phyloP scores from a whole-genome alignment of 35 echinoderm and acorn worm genomes.

The Holothuria glaberrima region DNA sequence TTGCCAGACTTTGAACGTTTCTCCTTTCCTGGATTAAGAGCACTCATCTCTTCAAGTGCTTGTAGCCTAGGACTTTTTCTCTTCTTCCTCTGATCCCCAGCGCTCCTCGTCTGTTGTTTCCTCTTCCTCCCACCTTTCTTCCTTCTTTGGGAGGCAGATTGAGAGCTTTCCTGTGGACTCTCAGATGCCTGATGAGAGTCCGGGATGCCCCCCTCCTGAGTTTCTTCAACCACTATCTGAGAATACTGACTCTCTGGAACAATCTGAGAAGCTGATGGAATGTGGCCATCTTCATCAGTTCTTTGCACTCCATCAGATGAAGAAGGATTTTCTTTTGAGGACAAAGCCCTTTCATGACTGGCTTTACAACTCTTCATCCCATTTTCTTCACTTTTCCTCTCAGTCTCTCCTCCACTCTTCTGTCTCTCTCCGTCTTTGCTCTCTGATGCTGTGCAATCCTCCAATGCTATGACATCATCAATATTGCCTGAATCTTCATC shows the following conservation, averaged over 20 bases:
- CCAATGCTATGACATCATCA: too few species aligned
- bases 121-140: background rate
- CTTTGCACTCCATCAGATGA: background rate
- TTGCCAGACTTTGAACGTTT: background rate
- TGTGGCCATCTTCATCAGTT: background rate
- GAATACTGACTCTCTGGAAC: constrained; percentile 17
- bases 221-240: background rate
- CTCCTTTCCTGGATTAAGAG: background rate
- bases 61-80: constrained; percentile 10
- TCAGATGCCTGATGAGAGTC: too few species aligned
- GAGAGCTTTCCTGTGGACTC: too few species aligned
- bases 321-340: too few species aligned
- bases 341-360: too few species aligned
- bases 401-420: too few species aligned
- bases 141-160: background rate
- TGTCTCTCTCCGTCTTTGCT: too few species aligned
- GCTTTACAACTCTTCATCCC: too few species aligned
- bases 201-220: background rate
- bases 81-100: background rate
- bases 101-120: background rate
- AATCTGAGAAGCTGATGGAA: background rate
- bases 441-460: too few species aligned
- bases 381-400: too few species aligned
- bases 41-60: constrained; percentile 3
- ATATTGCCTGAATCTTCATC: too few species aligned